Conservation (phyloP, 2,797 vertebrate species). For the Dicrostonyx torquatus region DNA sequence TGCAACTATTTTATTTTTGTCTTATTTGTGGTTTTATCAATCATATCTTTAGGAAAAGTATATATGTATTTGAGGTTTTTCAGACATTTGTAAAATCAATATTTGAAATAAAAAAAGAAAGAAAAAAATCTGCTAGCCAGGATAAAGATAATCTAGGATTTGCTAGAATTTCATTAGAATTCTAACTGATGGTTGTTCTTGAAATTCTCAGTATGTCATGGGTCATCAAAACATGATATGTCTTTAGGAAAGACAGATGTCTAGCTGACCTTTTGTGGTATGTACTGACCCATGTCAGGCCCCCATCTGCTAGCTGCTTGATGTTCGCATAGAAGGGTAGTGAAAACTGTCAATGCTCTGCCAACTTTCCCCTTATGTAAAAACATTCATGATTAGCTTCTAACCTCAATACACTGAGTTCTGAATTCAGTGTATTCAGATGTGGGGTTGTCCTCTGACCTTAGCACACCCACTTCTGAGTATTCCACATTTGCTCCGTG, state of each 20-base stretch:
- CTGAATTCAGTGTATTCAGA: not conserved
- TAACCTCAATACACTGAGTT: not conserved
- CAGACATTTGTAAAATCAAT: constrained; percentile 36
- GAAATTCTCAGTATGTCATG: constrained; percentile 39
- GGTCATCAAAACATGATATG: constrained; percentile 38
- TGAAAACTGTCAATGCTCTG: not conserved
- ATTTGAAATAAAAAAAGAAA: constrained; percentile 34
- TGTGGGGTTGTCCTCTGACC: not conserved
- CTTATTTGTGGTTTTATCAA: not conserved
- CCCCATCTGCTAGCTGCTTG: constrained; percentile 23
- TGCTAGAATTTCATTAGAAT: constrained; percentile 46
- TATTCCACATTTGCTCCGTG: not conserved
- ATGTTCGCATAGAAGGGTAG: not conserved
- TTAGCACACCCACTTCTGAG: not conserved
- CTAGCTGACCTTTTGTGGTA: not conserved
- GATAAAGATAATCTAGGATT: not conserved
- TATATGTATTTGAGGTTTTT: constrained; percentile 6
- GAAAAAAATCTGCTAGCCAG: not conserved
- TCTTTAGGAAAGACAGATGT: constrained; percentile 62
- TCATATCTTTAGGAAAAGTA: not conserved
- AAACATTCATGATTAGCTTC: not conserved
- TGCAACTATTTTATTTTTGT: constrained; percentile 52
- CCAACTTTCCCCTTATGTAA: not conserved
- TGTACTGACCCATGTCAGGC: not conserved
- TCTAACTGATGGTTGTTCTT: constrained; percentile 4